Conservation (phyloP, 2,113 vertebrate genomes). For the Hemiscyllium ocellatum region DNA sequence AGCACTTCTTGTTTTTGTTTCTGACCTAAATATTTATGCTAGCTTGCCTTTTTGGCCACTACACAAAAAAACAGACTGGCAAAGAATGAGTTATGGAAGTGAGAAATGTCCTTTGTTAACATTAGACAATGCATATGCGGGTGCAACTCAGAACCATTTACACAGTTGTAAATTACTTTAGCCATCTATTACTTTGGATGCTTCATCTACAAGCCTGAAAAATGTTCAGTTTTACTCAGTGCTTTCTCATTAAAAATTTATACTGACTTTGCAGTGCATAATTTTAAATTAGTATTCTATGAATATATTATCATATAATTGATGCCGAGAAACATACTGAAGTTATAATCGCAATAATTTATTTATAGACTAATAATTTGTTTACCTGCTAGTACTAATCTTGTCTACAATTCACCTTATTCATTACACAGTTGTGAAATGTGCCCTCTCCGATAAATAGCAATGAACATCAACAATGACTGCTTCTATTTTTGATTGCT, state of each 20-base stretch:
- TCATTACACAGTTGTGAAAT: not conserved
- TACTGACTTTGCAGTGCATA: not conserved
- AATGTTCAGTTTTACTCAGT: not conserved
- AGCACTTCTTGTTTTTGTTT: too few relatives aligned
- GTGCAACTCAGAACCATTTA: not conserved
- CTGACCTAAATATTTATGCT: not conserved
- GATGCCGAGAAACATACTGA: not conserved
- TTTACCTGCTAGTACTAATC: not conserved
- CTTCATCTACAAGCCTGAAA: not conserved
- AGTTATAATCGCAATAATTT: not conserved
- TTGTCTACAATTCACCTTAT: not conserved
- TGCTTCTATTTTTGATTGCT: not conserved
- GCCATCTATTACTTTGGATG: not conserved
- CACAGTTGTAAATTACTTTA: not conserved
- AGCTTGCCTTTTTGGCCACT: not conserved
- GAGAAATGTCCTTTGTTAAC: not conserved
- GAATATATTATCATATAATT: not conserved
- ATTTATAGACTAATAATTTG: conserved; percentile 15
- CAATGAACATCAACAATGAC: not conserved
- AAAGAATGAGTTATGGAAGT: not conserved
- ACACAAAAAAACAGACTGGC: not conserved
- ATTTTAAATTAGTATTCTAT: not conserved
- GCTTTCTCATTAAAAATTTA: not conserved
- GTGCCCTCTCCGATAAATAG: not conserved
- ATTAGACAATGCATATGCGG: not conserved